Base-by-base conservation (phyloP, 2,888 invertebrate species). In the Drosophila silvestris region DNA sequence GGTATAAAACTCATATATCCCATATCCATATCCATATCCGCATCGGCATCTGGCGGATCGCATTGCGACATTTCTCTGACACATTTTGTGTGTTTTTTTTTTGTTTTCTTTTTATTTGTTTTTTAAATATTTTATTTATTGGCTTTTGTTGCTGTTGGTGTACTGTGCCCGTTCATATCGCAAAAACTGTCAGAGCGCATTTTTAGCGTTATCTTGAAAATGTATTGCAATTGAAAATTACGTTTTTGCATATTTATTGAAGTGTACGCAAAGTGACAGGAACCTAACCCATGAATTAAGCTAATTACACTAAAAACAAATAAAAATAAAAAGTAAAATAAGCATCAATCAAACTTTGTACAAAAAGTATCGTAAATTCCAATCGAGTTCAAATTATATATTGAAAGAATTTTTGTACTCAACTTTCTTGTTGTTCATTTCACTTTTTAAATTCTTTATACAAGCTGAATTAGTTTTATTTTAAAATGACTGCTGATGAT, bases 41-140 rank as follows among this genome's bases (percentile, higher is more conserved):
- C 75, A 70, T 59, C 70, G 74, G 65, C 81, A 82, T 69, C 81
- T 72, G 79, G 37, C 63, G 77, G 59, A 67, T 65, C 64, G 61
- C 58, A 59, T 62, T 65, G 50, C 74, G 65, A 80, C 82, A 78
- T 71, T 77, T 79, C 68, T 50, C 82, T 81, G 85, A 89, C 89
- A 85, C 64, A 69, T 83, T 68, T 71, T 60, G 51, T 60, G 33
- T 66, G 58, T 41, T 50, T 39, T 66, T 53, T 66, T 4, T 66
- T 4, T 69, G 39, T 37, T 50, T 37, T 67, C 51, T 5, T 41
- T 53, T 50, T 58, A 50, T 60, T 3, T 51, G 26, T 47, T n/a
- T 58, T 41, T 47, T 16, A 16, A 47, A 35, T 57, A 28, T 30
- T 56, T 65, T 51, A 52, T 44, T 51, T 28, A 33, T 35, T 51